Evolutionary conservation across 2,888 invertebrate species (phyloP).

Genomic region (Macrosoma leucophasiata): DNA sequence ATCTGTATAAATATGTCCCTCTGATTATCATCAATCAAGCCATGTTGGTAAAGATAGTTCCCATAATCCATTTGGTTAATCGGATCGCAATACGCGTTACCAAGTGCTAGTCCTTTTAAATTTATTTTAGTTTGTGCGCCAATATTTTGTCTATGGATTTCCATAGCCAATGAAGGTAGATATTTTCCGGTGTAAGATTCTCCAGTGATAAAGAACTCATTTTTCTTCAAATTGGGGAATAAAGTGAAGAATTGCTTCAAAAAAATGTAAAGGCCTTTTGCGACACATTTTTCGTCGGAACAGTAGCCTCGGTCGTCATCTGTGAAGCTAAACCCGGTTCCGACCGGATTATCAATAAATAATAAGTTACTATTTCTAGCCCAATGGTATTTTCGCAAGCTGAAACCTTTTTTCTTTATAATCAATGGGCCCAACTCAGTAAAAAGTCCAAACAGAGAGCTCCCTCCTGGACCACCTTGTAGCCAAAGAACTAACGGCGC

Average conservation of each 20-base stretch:
- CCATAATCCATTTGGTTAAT: conserved; percentile 68
- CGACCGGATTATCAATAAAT: conserved; percentile 81
- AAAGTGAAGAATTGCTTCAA: conserved; percentile 76
- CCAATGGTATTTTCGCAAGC: conserved; percentile 72
- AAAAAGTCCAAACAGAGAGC: conserved; percentile 73
- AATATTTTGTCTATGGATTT: conserved; percentile 66
- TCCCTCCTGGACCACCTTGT: conserved; percentile 76
- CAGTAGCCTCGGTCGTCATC: conserved; percentile 70
- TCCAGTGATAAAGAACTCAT: conserved; percentile 77
- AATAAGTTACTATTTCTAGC: conserved; percentile 73
- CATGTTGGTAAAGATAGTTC: conserved; percentile 66
- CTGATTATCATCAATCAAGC: conserved; percentile 74
- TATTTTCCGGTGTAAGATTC: conserved; percentile 79
- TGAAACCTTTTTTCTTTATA: conserved; percentile 51
- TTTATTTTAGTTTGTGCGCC: conserved; percentile 50
- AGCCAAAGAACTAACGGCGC: conserved; percentile 75
- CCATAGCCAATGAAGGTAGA: conserved; percentile 64
- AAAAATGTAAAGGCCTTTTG: conserved; percentile 65
- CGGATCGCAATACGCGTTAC: conserved; percentile 71
- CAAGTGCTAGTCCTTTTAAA: conserved; percentile 70
- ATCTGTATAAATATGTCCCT: conserved; percentile 72
- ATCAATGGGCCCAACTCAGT: conserved; percentile 77
- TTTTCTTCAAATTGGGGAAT: conserved; percentile 68
- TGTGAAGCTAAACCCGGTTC: conserved; percentile 80
- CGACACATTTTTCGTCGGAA: conserved; percentile 70